Evolutionary conservation across 2,797 vertebrate species (phyloP).

Genomic region (Pristis pectinata): DNA sequence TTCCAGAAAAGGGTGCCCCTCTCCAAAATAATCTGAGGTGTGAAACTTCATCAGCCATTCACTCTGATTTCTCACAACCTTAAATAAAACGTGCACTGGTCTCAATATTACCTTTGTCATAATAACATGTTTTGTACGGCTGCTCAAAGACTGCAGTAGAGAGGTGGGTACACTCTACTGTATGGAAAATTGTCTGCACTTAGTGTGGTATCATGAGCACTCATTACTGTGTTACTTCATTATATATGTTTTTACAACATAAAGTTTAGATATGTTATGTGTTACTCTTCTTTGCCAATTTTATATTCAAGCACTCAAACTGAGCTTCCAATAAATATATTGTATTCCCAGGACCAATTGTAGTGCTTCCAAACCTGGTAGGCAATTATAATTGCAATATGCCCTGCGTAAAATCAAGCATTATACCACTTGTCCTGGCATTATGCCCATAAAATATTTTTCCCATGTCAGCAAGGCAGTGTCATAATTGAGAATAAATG

Average conservation of each 20-base stretch:
- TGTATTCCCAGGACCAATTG: background rate
- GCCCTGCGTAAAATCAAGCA: background rate
- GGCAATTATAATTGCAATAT: conserved; percentile 17
- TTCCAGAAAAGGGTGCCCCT: background rate
- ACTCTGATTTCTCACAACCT: background rate
- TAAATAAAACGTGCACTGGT: background rate
- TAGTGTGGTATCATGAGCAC: background rate
- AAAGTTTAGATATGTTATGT: background rate
- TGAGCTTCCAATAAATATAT: background rate
- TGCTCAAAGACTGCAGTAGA: background rate
- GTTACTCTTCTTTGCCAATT: background rate
- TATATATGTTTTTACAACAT: background rate
- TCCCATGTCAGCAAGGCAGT: conserved; percentile 24
- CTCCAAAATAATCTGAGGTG: background rate
- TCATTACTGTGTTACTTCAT: too few species aligned
- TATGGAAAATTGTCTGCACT: background rate
- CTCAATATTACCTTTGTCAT: background rate
- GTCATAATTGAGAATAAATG: conserved; percentile 34
- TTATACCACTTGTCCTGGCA: conserved; percentile 2
- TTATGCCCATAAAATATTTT: conserved; percentile 12
- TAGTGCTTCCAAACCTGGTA: background rate
- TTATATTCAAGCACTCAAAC: background rate
- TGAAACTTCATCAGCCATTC: background rate
- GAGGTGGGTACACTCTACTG: background rate
- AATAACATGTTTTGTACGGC: background rate